A percentile compares a stretch with the other conserved stretches of the same genome.
phyloP scores from a whole-genome alignment of 2,888 invertebrate species.

The Muscina levida region DNA sequence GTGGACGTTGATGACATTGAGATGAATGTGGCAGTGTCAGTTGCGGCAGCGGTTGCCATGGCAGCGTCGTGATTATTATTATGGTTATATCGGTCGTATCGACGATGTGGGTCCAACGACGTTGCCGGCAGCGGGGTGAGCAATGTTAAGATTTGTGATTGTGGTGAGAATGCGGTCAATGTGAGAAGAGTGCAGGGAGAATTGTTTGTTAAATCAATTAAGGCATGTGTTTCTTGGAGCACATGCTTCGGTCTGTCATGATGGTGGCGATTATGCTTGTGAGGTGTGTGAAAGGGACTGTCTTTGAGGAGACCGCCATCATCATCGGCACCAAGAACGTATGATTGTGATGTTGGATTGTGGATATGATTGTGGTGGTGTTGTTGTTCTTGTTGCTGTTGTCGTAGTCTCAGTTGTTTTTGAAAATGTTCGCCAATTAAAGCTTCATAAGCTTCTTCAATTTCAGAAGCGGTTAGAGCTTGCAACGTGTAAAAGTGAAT shows the following conservation, averaged over 20 bases:
- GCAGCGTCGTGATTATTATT: conserved; percentile 40
- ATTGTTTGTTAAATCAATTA: conserved; percentile 77
- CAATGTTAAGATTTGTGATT: conserved; percentile 77
- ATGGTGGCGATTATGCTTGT: conserved; percentile 61
- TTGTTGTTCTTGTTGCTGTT: conserved; percentile 57
- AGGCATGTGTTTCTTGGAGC: conserved; percentile 76
- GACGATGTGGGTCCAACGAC: conserved; percentile 44
- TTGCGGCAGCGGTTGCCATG: conserved; percentile 55
- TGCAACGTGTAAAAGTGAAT: conserved; percentile 75
- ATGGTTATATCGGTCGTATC: conserved; percentile 11
- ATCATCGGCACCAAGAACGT: conserved; percentile 51
- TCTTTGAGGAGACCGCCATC: conserved; percentile 52
- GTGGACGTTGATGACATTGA: conserved; percentile 28
- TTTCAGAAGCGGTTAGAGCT: conserved; percentile 74
- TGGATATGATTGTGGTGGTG: conserved; percentile 63
- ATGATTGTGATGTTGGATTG: conserved; percentile 59
- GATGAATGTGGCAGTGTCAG: conserved; percentile 36
- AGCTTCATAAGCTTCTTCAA: conserved; percentile 75
- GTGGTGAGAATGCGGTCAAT: conserved; percentile 75
- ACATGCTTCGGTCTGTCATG: conserved; percentile 66
- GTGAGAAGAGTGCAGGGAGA: conserved; percentile 77
- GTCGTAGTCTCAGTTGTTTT: conserved; percentile 65
- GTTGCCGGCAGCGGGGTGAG: conserved; percentile 67
- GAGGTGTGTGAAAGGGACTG: conserved; percentile 58
- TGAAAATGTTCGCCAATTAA: conserved; percentile 72